Percentiles rank a stretch among this genome's conserved stretches.
Conservation (phyloP, 2,888 invertebrate species). For the Maniola hyperantus region DNA sequence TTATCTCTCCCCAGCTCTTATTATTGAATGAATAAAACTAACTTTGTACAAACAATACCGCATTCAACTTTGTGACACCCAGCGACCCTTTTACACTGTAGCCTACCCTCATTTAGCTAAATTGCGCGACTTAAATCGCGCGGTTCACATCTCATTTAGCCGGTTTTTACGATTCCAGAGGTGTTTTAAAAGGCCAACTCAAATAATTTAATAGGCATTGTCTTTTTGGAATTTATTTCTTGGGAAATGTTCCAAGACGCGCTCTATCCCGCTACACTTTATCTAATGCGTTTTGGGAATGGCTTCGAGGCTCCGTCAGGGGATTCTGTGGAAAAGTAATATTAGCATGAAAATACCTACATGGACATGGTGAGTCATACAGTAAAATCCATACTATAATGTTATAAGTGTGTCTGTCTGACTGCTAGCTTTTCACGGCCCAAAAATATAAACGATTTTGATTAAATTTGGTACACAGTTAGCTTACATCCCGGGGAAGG, state of each 20-base stretch:
- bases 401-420: too few species aligned
- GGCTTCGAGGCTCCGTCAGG: neutral
- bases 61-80: slow-evolving; percentile 33
- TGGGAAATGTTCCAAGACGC: slow-evolving; percentile 18
- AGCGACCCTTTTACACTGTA: slow-evolving; percentile 46
- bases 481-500: too few species aligned
- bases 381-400: too few species aligned
- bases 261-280: slow-evolving; percentile 6
- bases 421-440: too few species aligned
- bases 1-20: slow-evolving; percentile 16
- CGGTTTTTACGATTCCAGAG: slow-evolving; percentile 59
- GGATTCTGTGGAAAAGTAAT: neutral
- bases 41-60: slow-evolving; percentile 28
- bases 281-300: slow-evolving; percentile 5
- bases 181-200: slow-evolving; percentile 37
- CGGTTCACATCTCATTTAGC: slow-evolving; percentile 70
- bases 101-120: slow-evolving; percentile 58
- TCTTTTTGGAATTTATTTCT: slow-evolving; percentile 31
- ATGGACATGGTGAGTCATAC: too few species aligned
- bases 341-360: neutral
- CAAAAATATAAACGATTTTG: too few species aligned
- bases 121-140: slow-evolving; percentile 66
- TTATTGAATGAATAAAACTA: slow-evolving; percentile 29
- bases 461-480: too few species aligned
- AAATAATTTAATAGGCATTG: slow-evolving; percentile 32